Evolutionary conservation across 2,888 invertebrate species (phyloP).

Genomic region (Eupithecia centaureata): DNA sequence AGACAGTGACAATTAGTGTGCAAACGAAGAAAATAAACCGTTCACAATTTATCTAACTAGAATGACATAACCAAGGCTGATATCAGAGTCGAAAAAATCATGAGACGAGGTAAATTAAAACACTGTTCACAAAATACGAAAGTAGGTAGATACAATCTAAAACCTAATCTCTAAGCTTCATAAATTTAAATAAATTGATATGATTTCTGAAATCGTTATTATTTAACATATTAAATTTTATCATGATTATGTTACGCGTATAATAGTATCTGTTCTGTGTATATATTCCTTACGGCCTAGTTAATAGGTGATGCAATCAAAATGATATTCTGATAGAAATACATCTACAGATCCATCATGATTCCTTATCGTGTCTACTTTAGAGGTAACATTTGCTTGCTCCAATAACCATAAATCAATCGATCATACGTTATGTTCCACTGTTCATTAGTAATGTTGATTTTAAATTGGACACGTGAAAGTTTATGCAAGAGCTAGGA

Average conservation of each 20-base stretch:
- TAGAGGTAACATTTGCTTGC: constrained; percentile 21
- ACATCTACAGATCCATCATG: constrained; percentile 24
- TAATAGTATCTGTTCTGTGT: too few relatives aligned
- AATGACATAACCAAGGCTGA: background rate
- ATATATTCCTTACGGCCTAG: too few relatives aligned
- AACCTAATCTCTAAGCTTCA: background rate
- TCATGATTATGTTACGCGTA: background rate
- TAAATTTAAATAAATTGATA: too few relatives aligned
- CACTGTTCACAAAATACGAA: background rate
- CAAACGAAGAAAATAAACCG: background rate
- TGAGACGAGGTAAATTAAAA: background rate
- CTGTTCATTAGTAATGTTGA: constrained; percentile 18
- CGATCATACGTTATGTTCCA: constrained; percentile 7
- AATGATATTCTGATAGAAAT: constrained; percentile 1
- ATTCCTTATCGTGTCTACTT: constrained; percentile 21
- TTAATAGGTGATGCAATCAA: background rate
- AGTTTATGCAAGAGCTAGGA: constrained; percentile 29
- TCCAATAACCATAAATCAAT: constrained; percentile 18
- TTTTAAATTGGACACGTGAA: constrained; percentile 29
- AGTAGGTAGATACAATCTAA: too few relatives aligned
- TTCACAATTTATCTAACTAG: background rate
- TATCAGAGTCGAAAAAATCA: background rate
- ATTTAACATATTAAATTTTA: background rate
- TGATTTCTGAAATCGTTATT: too few relatives aligned
- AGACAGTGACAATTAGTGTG: background rate